Conservation (phyloP, 2,888 invertebrate genomes). For the Nipponacmea schrenckii region DNA sequence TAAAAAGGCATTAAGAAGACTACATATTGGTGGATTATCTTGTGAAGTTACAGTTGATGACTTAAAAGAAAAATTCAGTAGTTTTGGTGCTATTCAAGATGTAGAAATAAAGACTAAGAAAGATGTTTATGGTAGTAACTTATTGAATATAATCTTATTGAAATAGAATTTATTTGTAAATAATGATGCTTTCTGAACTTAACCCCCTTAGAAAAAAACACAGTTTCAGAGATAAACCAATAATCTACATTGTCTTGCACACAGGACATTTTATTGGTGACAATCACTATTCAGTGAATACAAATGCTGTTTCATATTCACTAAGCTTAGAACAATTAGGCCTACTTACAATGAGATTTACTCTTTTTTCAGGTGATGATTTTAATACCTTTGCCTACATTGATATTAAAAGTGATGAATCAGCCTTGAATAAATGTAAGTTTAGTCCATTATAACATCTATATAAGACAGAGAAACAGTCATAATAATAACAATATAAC, state of each 20-base stretch:
- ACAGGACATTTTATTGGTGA: no score
- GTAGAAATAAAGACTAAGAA: slow-evolving; percentile 86
- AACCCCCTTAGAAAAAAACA: no score
- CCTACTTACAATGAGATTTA: no score
- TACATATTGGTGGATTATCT: slow-evolving; percentile 52
- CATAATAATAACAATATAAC: no score
- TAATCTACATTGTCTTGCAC: no score
- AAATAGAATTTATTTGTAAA: background rate
- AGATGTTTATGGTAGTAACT: slow-evolving; percentile 77
- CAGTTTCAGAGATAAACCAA: no score
- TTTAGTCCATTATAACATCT: no score
- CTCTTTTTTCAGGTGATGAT: slow-evolving; percentile 20
- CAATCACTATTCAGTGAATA: no score
- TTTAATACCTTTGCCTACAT: slow-evolving; percentile 35
- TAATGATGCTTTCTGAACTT: no score
- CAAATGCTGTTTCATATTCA: no score
- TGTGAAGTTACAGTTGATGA: slow-evolving; percentile 74
- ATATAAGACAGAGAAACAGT: no score
- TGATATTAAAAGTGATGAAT: slow-evolving; percentile 22
- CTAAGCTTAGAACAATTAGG: no score
- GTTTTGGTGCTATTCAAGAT: slow-evolving; percentile 80
- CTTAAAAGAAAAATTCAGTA: slow-evolving; percentile 73
- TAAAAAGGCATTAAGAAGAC: slow-evolving; percentile 25
- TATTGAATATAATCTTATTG: background rate
- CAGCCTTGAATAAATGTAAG: slow-evolving; percentile 32